Evolutionary conservation across 2,888 invertebrate genomes (phyloP), one percentile per base, ranked within the genome.

Genomic region (Athetis lepigone): DNA sequence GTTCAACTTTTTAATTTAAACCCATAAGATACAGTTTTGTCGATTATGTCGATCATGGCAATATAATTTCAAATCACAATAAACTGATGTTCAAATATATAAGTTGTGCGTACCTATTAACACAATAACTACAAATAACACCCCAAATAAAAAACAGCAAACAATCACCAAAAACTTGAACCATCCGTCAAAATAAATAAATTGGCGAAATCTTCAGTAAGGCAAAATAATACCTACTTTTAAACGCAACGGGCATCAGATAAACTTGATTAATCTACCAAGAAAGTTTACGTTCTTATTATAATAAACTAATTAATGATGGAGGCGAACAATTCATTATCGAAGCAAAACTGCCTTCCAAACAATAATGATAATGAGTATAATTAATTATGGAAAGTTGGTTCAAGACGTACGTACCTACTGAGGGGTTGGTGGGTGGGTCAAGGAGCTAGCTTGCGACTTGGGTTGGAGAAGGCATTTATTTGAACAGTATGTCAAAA

Each of bases 291-390:
- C 87, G 81, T 89, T 90, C 93, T 94, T 94, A 95, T 95, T 94
- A 95, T 94, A 94, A 94, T 94, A 95, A 94, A 94, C 94, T 95
- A 94, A 95, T 95, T 95, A 94, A 95, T 95, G 94, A 94, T 93
- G 90, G 92, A 90, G 86, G 86, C 89, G 92, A 93, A 94, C 94
- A 94, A 94, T 95, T 95, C 94, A 94, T 95, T 95, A 95, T 94
- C 93, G 94, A 90, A 90, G 94, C 94, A 93, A 92, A 94, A 95
- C 94, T 95, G 94, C 94, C 94, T 93, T 94, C 92, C 89, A 91
- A 95, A 95, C 95, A 94, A 94, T 95, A 94, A 95, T 94, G 94
- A 94, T 95, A 95, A 95, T 95, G 94, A 94, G 94, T 90, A 90
- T 95, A 94, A 95, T 95, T 94, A 95, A 95, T 95, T 95, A 94